phyloP scores from a whole-genome alignment of 2,888 invertebrate species.

The Luperina nickerlii region DNA sequence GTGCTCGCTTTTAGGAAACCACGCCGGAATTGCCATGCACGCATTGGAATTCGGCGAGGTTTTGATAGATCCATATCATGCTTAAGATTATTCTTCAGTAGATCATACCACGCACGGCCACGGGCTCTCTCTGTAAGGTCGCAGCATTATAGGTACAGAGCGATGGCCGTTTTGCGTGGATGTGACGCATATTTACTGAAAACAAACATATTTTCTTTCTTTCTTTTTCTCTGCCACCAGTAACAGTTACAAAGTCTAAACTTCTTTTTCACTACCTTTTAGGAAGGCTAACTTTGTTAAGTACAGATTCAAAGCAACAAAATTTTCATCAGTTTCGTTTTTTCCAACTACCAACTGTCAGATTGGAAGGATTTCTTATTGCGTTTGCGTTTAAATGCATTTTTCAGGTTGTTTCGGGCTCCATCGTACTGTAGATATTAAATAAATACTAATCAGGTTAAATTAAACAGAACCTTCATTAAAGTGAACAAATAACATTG shows the following conservation, averaged over 20 bases:
- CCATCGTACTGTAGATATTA: background rate
- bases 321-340: background rate
- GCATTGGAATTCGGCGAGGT: constrained; percentile 49
- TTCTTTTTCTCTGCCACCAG: background rate
- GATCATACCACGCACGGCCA: background rate
- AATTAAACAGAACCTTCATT: constrained; percentile 32
- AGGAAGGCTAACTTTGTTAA: background rate
- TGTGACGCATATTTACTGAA: background rate
- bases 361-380: background rate
- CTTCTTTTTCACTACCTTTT: background rate
- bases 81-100: constrained; percentile 1
- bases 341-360: background rate
- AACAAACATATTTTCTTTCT: background rate
- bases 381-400: background rate
- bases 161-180: background rate
- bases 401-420: background rate
- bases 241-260: background rate
- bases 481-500: constrained; percentile 60
- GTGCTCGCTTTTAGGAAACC: constrained; percentile 81
- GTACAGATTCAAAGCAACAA: too few species aligned
- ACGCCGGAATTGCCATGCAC: constrained; percentile 74
- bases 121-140: background rate
- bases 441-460: constrained; percentile 2
- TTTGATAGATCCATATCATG: constrained; percentile 28
- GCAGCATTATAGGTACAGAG: background rate